Conservation (phyloP, 2,888 invertebrate species). For the Phrixothrix hirtus region DNA sequence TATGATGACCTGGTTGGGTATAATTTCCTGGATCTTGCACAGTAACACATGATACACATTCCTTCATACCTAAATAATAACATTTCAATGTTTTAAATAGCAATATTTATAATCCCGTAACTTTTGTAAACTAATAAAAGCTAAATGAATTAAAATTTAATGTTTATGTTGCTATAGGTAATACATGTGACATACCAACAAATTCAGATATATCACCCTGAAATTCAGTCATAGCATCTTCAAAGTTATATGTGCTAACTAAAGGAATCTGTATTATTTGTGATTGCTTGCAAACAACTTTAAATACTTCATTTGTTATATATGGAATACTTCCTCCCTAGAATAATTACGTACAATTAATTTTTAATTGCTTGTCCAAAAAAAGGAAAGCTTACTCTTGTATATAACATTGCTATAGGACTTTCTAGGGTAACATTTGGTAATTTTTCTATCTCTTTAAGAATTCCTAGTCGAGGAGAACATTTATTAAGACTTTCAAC, state of each 20-base stretch:
- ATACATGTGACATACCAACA: constrained; percentile 51
- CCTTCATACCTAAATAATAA: constrained; percentile 57
- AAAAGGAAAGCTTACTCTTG: constrained; percentile 63
- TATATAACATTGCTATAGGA: constrained; percentile 74
- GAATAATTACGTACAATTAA: too few relatives aligned
- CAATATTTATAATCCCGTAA: not conserved
- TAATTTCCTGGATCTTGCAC: constrained; percentile 72
- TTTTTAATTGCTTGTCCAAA: too few relatives aligned
- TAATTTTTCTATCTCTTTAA: constrained; percentile 62
- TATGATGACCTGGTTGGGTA: constrained; percentile 73
- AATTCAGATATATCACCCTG: constrained; percentile 71
- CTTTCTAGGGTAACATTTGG: constrained; percentile 67
- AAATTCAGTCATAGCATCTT: constrained; percentile 66
- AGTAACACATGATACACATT: constrained; percentile 59
- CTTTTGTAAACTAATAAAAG: not conserved
- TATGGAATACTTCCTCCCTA: constrained; percentile 84
- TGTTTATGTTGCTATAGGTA: not conserved
- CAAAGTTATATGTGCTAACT: constrained; percentile 66
- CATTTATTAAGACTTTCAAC: constrained; percentile 64
- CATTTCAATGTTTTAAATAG: constrained; percentile 14
- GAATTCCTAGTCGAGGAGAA: constrained; percentile 68
- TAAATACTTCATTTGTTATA: constrained; percentile 75
- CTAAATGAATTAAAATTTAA: too few relatives aligned
- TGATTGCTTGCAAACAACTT: constrained; percentile 63
- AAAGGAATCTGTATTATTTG: constrained; percentile 74